Percentiles rank a stretch among this genome's conserved stretches.
These are phyloP conservation scores for Drosophila quinaria DNA, from an alignment of 2,888 invertebrate genomes.

Conservation along the genomic window DNA sequence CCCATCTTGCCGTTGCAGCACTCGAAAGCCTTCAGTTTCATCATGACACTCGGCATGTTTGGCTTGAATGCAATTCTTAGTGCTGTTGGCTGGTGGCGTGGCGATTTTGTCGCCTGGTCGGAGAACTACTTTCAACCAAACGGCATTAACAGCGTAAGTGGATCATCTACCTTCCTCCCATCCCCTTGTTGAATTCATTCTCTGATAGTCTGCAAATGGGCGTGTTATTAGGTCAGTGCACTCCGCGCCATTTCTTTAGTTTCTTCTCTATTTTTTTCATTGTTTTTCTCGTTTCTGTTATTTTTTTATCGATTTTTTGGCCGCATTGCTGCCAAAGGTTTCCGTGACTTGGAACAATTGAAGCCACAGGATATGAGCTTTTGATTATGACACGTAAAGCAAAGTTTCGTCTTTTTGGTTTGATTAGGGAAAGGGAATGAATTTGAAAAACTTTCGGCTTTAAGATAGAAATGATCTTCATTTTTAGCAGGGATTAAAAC, in stretches of 20 bases:
- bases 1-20: conserved; percentile 69
- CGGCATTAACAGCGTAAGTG: conserved; percentile 84
- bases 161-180: conserved; percentile 2
- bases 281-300: conserved; percentile 37
- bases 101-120: conserved; percentile 83
- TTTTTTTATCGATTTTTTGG: conserved; percentile 65
- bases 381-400: conserved; percentile 76
- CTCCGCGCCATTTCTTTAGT: conserved; percentile 45
- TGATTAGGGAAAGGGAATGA: neutral
- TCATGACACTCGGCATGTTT: conserved; percentile 85
- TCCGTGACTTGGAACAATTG: conserved; percentile 73
- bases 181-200: conserved; percentile 3
- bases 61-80: conserved; percentile 84
- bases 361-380: conserved; percentile 72
- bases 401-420: conserved; percentile 16
- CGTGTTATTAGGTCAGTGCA: conserved; percentile 77
- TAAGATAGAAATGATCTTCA: neutral
- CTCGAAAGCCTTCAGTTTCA: conserved; percentile 84
- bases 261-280: conserved; percentile 18
- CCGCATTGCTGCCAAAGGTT: conserved; percentile 30
- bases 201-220: conserved; percentile 30
- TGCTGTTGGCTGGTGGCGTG: conserved; percentile 83
- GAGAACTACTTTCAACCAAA: conserved; percentile 83
- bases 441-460: neutral
- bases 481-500: no score